Evolutionary conservation across 2,888 invertebrate genomes (phyloP), one percentile per base, ranked within the genome.

Genomic region (Kuschelorhynchus macadamiae): DNA sequence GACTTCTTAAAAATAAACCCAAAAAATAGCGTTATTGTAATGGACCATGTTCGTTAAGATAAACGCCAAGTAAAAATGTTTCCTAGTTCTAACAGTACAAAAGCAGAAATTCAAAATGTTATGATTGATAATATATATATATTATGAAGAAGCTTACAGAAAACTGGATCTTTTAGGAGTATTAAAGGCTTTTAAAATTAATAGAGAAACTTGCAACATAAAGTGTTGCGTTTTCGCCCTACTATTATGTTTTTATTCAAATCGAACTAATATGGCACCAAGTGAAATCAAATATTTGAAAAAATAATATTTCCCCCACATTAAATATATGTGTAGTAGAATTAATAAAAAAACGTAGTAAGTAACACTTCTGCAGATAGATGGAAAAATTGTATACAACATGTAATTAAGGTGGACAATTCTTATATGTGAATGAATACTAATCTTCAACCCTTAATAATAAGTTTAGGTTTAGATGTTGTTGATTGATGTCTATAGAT

Each of bases 11-110:
- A 36, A 36, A 36, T n/a, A n/a, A 36, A n/a, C 11, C 36, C 32
- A 8, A 9, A 32, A 32, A 32, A 32, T 32, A 32, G 32, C 9
- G 32, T 32, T 11, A 49, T 25, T 49, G 25, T 11, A 25, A 21
- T 49, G 18, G 18, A 46, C 46, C 1, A 18, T 18, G 46, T 1
- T 7, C 9, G 18, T 20, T 46, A 46, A 9, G n/a, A 49, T 12
- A 49, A 8, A 30, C 32, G 30, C 1, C 32, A 49, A 49, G 30
- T 3, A 25, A 49, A 49, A 46, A 46, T 46, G 18, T 20, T 46
- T 17, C 8, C 46, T 20, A 17, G 20, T 46, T 46, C 20, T 46
- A 46, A 46, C 20, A 46, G 20, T 18, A 46, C 46, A 16, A 46
- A 20, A 46, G 18, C 41, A 41, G 41, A 41, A 12, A 41, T 12